Evolutionary conservation across 2,797 vertebrate species (phyloP), one percentile per base, ranked within the genome.

Genomic region (Fistularia tabacaria): DNA sequence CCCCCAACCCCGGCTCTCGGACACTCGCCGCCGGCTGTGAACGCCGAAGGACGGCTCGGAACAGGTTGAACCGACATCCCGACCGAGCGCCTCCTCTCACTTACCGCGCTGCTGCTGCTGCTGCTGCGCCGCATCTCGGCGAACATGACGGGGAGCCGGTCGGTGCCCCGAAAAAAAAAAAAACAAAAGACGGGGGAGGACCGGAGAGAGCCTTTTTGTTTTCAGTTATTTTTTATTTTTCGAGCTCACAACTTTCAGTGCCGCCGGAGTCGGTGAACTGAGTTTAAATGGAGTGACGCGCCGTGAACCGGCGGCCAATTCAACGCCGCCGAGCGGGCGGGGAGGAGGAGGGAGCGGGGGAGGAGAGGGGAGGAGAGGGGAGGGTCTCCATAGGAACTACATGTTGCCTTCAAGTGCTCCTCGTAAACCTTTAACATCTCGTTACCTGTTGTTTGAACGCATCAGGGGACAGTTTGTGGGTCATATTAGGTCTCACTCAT

Each of bases 121-220:
- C 86, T 83, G 73, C 59, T 77, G 0, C 88, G 84, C 49, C 87
- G 80, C 71, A 74, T 85, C 71, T 89, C 87, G 40, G 56, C 44
- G 50, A 80, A 73, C 84, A 85, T 82, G 51, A 1, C 46, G 64
- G 44, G 36, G 12, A 10, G 15, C 2, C 10, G 11, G 37, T 38
- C n/a, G 6, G 47, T 1, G 36, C 7, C 47, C 36, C 3, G 7
- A 10, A 4, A 51, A n/a, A 51, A 50, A 38, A 8, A n/a, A 38
- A 38, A 14, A 48, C 14, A 62, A 68, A 43, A 54, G 9, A 42
- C 36, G 9, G 37, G 65, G 10, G 62, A 43, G 10, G 51, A 51
- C 47, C 46, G 46, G 43, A 62, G 51, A 9, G 15, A n/a, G n/a
- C n/a, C n/a, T n/a, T n/a, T n/a, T n/a, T n/a, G n/a, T n/a, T n/a